Conservation (phyloP, 2,113 vertebrate genomes). For the Syngnathus typhle region DNA sequence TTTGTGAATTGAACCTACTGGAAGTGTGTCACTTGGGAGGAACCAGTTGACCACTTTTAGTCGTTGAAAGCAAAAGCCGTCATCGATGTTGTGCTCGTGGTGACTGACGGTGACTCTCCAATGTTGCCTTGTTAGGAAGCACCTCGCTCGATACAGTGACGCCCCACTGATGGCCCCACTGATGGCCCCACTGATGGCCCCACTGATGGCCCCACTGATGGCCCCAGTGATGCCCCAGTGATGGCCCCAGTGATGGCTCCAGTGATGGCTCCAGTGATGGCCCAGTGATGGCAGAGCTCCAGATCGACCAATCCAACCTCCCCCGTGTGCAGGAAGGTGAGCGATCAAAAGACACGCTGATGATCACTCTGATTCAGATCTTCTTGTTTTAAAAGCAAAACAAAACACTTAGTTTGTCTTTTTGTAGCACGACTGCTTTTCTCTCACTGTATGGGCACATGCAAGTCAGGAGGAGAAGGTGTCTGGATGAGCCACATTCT, state of each 20-base stretch:
- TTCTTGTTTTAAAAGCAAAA: neutral
- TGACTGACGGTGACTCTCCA: neutral
- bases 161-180: slow-evolving; percentile 63
- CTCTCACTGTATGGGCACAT: too few species aligned
- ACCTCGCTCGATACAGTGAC: slow-evolving; percentile 59
- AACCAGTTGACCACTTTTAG: neutral
- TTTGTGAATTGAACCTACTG: neutral
- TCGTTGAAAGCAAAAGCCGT: neutral
- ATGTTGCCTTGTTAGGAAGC: slow-evolving; percentile 6
- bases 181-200: slow-evolving; percentile 51
- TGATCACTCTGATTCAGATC: neutral
- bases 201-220: slow-evolving; percentile 68
- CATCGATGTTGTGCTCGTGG: neutral
- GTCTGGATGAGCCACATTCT: neutral
- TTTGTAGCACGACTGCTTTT: neutral
- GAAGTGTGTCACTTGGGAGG: neutral
- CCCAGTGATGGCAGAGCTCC: slow-evolving; percentile 69
- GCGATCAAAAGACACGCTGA: neutral
- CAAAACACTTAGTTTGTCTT: neutral
- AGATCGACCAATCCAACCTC: slow-evolving; percentile 72
- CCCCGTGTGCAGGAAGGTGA: slow-evolving; percentile 74
- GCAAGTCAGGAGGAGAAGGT: too few species aligned
- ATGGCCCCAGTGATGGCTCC: slow-evolving; percentile 66
- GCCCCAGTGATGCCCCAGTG: slow-evolving; percentile 47
- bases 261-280: too few species aligned